A percentile compares a stretch with the other conserved stretches of the same genome.
These are phyloP conservation scores for Cheirogaleus medius DNA, from an alignment of 2,113 vertebrate genomes.

Conservation along the genomic window DNA sequence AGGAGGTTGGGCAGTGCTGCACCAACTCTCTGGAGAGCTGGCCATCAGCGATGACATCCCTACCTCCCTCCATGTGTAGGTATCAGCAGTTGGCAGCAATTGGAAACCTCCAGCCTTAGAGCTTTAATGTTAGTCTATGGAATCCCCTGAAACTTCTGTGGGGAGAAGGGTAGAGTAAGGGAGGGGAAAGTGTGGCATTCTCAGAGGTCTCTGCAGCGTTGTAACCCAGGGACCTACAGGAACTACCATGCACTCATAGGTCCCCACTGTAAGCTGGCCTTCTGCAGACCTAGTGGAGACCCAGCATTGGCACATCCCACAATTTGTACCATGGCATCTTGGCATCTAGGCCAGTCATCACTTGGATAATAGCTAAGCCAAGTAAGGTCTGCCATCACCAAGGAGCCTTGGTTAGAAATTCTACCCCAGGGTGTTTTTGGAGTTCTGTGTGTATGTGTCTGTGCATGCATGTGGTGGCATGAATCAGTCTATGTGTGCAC, in stretches of 20 bases:
- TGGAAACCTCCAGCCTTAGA: neutral
- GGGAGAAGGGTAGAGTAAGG: neutral
- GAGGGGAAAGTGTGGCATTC: neutral
- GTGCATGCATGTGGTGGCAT: too few species aligned
- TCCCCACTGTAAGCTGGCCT: neutral
- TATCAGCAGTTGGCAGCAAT: neutral
- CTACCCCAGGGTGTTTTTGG: neutral
- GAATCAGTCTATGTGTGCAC: neutral
- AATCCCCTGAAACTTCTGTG: neutral
- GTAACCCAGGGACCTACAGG: neutral
- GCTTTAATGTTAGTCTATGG: neutral
- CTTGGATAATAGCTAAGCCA: neutral
- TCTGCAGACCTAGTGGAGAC: neutral
- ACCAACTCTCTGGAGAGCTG: neutral
- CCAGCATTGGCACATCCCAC: fast-evolving
- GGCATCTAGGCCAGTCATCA: neutral
- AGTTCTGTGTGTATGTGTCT: neutral
- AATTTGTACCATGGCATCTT: neutral
- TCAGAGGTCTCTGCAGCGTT: neutral
- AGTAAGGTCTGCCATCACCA: neutral
- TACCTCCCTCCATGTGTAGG: neutral
- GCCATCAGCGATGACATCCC: neutral
- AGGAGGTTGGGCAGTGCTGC: neutral
- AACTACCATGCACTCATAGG: neutral
- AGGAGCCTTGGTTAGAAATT: neutral